These are phyloP conservation scores for Cyphomyrmex costatus DNA, from an alignment of 1,140 invertebrate species.

Conservation along the genomic window DNA sequence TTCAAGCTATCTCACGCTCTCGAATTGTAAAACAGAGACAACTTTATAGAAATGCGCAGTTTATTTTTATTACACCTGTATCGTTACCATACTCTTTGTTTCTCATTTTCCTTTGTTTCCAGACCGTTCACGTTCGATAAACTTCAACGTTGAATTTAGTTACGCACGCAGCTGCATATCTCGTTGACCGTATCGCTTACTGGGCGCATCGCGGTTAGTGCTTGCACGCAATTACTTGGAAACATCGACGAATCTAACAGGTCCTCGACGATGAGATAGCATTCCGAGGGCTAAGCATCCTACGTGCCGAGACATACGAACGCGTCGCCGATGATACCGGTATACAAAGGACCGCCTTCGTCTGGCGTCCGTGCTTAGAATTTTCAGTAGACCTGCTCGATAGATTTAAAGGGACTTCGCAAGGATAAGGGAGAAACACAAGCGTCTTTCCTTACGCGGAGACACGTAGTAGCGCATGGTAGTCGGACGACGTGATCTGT, in stretches of 20 bases:
- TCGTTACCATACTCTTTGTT: no score
- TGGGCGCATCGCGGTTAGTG: neutral
- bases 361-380: neutral
- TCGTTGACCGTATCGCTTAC: conserved; percentile 1
- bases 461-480: conserved; percentile 8
- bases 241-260: conserved; percentile 33
- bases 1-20: no score
- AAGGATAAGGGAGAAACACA: neutral
- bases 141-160: neutral
- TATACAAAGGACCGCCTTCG: neutral
- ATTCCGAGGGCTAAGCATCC: neutral
- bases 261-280: conserved; percentile 24
- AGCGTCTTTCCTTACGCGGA: neutral
- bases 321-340: neutral
- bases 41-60: no score
- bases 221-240: conserved; percentile 18
- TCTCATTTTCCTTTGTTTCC: conserved; percentile 25
- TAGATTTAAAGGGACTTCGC: conserved; percentile 43
- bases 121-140: neutral
- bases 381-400: conserved; percentile 27
- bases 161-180: neutral
- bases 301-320: conserved; percentile 3
- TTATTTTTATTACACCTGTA: no score
- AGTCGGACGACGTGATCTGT: conserved; percentile 52
- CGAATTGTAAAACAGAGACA: no score